Percentiles rank a stretch among this genome's conserved stretches.
Evolutionary conservation across 2,888 invertebrate genomes (phyloP).

Genomic region (Saturnia japonica): DNA sequence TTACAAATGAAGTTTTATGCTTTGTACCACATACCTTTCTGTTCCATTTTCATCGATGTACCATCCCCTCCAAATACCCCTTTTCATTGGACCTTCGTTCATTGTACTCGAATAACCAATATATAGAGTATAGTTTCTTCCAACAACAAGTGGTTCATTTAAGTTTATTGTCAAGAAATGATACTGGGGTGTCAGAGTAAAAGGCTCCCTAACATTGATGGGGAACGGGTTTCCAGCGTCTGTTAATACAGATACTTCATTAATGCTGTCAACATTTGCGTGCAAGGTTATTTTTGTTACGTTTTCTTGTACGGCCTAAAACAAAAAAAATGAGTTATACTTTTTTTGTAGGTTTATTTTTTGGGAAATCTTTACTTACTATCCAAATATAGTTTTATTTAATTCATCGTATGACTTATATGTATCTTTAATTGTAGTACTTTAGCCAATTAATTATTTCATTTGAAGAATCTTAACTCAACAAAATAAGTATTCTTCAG

Average conservation of each 20-base stretch:
- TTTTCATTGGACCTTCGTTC: slow-evolving; percentile 75
- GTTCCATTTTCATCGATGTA: slow-evolving; percentile 58
- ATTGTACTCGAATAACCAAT: slow-evolving; percentile 76
- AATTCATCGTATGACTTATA: no score
- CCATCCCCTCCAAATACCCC: slow-evolving; percentile 74
- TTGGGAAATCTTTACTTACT: no score
- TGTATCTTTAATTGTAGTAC: no score
- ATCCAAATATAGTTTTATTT: no score
- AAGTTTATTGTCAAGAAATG: slow-evolving; percentile 70
- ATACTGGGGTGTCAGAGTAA: slow-evolving; percentile 57
- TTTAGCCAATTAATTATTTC: no score
- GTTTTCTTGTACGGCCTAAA: slow-evolving; percentile 55
- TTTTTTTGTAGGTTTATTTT: no score
- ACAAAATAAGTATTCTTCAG: no score
- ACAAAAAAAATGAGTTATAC: no score
- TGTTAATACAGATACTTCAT: slow-evolving; percentile 39
- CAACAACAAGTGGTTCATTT: slow-evolving; percentile 41
- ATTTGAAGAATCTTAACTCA: no score
- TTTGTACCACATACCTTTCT: slow-evolving; percentile 51
- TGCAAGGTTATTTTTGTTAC: slow-evolving; percentile 74
- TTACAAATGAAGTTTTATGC: neutral
- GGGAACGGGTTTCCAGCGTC: slow-evolving; percentile 35
- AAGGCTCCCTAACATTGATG: slow-evolving; percentile 34
- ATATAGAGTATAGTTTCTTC: slow-evolving; percentile 62
- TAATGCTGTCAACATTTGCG: slow-evolving; percentile 67